These are phyloP conservation scores for Probosciger aterrimus DNA, from an alignment of 2,113 vertebrate genomes.

Conservation along the genomic window DNA sequence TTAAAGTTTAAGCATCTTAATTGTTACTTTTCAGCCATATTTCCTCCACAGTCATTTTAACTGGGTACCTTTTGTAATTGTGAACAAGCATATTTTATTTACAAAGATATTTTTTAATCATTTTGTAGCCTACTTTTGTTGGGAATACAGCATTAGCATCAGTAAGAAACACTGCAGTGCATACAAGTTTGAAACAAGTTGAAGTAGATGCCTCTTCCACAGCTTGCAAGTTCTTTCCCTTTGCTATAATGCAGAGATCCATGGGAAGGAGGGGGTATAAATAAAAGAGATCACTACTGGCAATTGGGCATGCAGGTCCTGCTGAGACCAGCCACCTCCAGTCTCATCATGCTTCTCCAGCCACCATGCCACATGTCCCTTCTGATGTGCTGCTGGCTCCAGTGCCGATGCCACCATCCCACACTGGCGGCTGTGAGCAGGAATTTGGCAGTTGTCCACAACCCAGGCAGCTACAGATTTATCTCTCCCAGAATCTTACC, in stretches of 20 bases:
- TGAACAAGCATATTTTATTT: not conserved
- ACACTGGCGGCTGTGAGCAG: not conserved
- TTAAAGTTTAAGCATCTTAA: conserved; percentile 21
- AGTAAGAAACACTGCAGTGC: not conserved
- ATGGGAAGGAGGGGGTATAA: not conserved
- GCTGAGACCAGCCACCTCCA: not conserved
- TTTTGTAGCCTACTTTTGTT: not conserved
- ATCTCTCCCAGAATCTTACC: not conserved
- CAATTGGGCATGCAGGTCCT: fast-evolving
- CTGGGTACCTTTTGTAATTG: not conserved
- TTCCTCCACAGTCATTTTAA: conserved; percentile 3
- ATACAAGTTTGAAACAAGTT: not conserved
- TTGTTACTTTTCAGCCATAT: not conserved
- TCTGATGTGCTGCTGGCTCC: not conserved
- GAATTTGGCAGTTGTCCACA: not conserved
- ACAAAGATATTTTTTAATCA: not conserved
- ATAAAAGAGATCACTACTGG: not conserved
- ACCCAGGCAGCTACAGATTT: not conserved
- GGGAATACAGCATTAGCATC: not conserved
- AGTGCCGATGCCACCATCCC: not conserved
- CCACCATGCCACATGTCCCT: fast-evolving
- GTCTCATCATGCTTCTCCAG: not conserved
- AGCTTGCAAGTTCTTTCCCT: conserved; percentile 34
- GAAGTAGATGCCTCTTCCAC: not conserved
- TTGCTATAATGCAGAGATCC: not conserved